Conservation (phyloP, 2,888 invertebrate genomes). For the Idaea dimidiata region DNA sequence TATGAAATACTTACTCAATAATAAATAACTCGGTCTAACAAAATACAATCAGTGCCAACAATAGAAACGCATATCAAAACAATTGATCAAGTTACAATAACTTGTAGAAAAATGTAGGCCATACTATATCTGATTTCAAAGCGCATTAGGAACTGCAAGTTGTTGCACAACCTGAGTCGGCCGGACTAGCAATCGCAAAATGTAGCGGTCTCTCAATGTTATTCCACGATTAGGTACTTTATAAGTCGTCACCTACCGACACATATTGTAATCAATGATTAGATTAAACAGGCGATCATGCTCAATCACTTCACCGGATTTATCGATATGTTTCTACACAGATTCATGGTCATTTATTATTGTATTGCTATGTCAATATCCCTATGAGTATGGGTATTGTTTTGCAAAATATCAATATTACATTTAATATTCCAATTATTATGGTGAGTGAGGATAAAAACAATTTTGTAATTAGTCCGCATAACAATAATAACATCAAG, state of each 20-base stretch:
- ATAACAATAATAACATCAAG: neutral
- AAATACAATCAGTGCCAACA: slow-evolving; percentile 13
- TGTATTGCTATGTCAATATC: too few species aligned
- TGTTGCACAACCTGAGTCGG: slow-evolving; percentile 38
- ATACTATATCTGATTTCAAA: slow-evolving; percentile 68
- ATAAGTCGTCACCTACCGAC: slow-evolving; percentile 13
- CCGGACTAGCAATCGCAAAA: slow-evolving; percentile 38
- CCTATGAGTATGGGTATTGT: neutral
- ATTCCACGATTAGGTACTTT: slow-evolving; percentile 24
- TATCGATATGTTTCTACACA: slow-evolving; percentile 30
- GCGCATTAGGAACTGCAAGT: slow-evolving; percentile 53
- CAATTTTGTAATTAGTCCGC: neutral
- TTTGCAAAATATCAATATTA: neutral
- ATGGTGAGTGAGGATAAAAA: slow-evolving; percentile 2
- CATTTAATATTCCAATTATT: slow-evolving; percentile 3
- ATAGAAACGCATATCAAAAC: slow-evolving; percentile 44
- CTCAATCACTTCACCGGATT: slow-evolving; percentile 31
- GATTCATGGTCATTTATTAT: slow-evolving; percentile 30
- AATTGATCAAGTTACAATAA: slow-evolving; percentile 57
- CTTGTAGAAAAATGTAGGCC: slow-evolving; percentile 69
- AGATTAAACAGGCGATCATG: slow-evolving; percentile 36
- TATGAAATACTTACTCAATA: neutral
- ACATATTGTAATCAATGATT: slow-evolving; percentile 28
- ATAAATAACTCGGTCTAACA: neutral
- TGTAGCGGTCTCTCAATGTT: slow-evolving; percentile 38